Evolutionary conservation across 2,797 vertebrate species (phyloP).

Genomic region (Gallinago nigripennis): DNA sequence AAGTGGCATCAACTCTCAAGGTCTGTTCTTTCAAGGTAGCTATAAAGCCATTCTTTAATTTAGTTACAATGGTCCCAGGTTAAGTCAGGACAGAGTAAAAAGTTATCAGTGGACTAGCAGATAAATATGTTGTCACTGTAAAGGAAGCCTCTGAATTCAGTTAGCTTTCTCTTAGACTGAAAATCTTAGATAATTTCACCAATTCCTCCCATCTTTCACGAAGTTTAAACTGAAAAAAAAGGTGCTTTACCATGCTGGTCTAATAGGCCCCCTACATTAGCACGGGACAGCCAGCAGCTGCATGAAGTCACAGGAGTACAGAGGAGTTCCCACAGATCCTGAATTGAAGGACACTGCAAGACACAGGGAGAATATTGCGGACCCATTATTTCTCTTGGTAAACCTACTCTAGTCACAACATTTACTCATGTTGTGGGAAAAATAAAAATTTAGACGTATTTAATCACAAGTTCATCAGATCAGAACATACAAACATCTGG

Average conservation of each 20-base stretch:
- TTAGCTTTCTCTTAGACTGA: neutral
- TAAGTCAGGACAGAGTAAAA: neutral
- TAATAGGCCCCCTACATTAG: neutral
- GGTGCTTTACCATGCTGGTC: neutral
- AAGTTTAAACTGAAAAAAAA: neutral
- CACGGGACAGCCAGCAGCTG: neutral
- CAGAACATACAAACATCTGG: neutral
- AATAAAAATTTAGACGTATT: neutral
- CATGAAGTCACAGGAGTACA: accelerated
- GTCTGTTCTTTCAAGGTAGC: neutral
- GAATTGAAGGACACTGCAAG: neutral
- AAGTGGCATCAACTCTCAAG: neutral
- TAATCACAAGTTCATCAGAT: neutral
- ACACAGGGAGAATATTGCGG: accelerated
- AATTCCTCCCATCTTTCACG: neutral
- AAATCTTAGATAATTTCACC: neutral
- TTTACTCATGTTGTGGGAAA: neutral
- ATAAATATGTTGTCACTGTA: neutral
- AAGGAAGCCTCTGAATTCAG: neutral
- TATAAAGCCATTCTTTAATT: neutral
- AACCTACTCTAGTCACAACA: neutral
- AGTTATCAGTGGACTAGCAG: neutral
- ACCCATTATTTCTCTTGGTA: neutral
- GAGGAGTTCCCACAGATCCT: neutral
- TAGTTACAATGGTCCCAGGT: neutral